phyloP scores from a whole-genome alignment of 2,888 invertebrate genomes.

The Lasioglossum leucozonium region DNA sequence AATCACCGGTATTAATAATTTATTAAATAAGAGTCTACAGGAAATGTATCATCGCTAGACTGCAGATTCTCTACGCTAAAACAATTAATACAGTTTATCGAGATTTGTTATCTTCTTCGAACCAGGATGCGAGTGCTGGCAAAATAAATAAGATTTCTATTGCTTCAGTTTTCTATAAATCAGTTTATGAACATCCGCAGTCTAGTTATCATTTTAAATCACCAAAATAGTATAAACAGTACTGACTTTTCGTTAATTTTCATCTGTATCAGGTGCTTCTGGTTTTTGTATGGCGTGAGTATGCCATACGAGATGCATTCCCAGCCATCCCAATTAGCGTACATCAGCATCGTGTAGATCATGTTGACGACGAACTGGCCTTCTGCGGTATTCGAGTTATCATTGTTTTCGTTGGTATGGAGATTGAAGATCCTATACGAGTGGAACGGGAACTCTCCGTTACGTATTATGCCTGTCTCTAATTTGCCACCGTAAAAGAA shows the following conservation, averaged over 20 bases:
- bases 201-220: neutral
- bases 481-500: constrained; percentile 89
- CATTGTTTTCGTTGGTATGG: constrained; percentile 82
- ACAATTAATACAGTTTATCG: no score
- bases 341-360: constrained; percentile 84
- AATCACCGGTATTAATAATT: neutral
- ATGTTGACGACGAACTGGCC: constrained; percentile 87
- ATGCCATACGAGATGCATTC: constrained; percentile 86
- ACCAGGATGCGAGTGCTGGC: no score
- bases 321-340: constrained; percentile 77
- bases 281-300: constrained; percentile 90
- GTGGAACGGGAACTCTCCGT: constrained; percentile 81
- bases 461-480: constrained; percentile 67
- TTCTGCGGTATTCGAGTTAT: constrained; percentile 86
- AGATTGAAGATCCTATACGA: constrained; percentile 88
- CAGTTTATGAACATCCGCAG: neutral
- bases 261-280: constrained; percentile 83
- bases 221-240: neutral
- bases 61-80: neutral
- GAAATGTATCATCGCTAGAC: neutral
- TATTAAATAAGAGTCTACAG: neutral
- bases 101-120: no score
- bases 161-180: neutral
- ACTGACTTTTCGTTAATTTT: constrained; percentile 76
- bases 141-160: neutral